Evolutionary conservation across 2,113 vertebrate species (phyloP), one percentile per base, ranked within the genome.

Genomic region (Aptenodytes patagonicus): DNA sequence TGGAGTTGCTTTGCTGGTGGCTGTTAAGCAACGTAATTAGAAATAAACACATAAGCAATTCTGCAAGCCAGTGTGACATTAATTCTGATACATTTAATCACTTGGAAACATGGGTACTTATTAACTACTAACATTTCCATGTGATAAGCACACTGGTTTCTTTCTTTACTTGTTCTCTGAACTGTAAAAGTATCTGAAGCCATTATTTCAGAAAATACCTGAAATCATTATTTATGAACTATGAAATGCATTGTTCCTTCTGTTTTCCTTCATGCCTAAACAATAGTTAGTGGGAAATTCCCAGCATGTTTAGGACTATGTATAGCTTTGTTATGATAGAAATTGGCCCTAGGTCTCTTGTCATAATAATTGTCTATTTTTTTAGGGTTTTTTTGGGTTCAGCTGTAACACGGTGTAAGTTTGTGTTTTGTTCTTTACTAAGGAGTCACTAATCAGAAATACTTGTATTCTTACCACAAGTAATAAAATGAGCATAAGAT

Each of bases 141-240:
- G 83, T 87, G 87, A 72, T 94, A 94, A 94, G 65, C 16, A 21
- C 55, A 95, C 64, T 93, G 55, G 77, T 91, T 92, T 89, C 94
- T 92, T 94, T 96, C 83, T 97, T 95, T 94, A 64, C 92, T 78
- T 96, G 90, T 96, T 92, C 95, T 92, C 72, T 94, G 90, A 90
- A 95, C 87, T 93, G 93, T 97, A 93, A 94, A 96, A 97, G 70
- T 82, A 95, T 96, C 86, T 82, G 87, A 93, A 92, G 89, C 52
- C 75, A 92, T 95, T 97, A 97, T 84, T 93, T 93, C 69, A 92
- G 92, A 93, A 89, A 93, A 94, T 82, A 90, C 80, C 52, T 82
- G 95, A 92, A 96, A 90, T 89, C 31, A 54, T 97, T 87, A 92
- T 96, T 97, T 95, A 89, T 97, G 87, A 82, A 87, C 94, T 91